Base-by-base conservation (phyloP, 2,797 vertebrate species). In the Stomatorhinus walkeri region DNA sequence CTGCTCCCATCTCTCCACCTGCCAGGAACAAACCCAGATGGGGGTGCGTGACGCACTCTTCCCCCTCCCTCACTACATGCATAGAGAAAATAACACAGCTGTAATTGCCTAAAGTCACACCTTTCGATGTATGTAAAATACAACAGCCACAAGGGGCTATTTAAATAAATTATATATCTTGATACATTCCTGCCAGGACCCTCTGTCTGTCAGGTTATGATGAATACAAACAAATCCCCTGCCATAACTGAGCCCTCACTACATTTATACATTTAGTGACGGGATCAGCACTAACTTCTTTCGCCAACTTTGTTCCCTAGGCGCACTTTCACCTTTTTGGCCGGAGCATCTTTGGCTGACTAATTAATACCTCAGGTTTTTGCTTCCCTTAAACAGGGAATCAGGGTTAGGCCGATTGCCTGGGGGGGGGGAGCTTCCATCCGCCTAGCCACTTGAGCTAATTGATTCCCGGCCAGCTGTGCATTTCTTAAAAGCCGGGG, bases 381-480 rank as follows among this genome's bases (percentile, higher is more conserved):
- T 43, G 7, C 32, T 43, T 43, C 72, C 72, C 72, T 79, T 43
- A 6, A 56, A n/a, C 54, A 2, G 16, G 36, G 16, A 43, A 40
- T 43, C 72, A 19, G 28, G 68, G 61, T 28, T 28, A 56, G 19
- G 56, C 24, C 24, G 24, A 40, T 36, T 14, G 32, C 4, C 6
- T 22, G 5, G 43, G 19, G 22, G 12, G 1, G 4, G 28, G 32
- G 32, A n/a, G 28, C 28, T 32, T 0, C 48, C 83, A 51, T 24
- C 49, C n/a, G 46, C 49, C 40, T 49, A 24, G 93, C 92, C 92
- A 94, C 94, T 95, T 94, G 91, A 92, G 91, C 92, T 92, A 94
- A 96, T 95, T 95, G 94, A 95, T 95, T 95, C 95, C 91, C 92
- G 93, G 95, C 95, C 94, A 94, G 91, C 93, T 91, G 89, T 92